Evolutionary conservation across 1,140 invertebrate genomes (phyloP).

Genomic region (Monochamus saltuarius): DNA sequence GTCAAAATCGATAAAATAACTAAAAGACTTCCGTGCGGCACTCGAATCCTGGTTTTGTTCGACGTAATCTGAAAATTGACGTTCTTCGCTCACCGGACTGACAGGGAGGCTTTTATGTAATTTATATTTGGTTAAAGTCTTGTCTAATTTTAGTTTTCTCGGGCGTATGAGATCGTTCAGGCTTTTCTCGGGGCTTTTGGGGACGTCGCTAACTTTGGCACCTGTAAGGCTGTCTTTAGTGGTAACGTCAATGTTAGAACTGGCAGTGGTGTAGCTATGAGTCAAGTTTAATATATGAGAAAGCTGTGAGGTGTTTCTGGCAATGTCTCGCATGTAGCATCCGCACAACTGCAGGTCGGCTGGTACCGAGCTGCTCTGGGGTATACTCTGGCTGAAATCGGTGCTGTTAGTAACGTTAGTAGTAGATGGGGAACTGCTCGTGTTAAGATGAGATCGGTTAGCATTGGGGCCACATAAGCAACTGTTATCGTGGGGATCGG

Average conservation of each 20-base stretch:
- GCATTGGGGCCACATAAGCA: slow-evolving; percentile 26
- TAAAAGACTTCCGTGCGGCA: slow-evolving; percentile 53
- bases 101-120: slow-evolving; percentile 69
- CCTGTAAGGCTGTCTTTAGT: slow-evolving; percentile 18
- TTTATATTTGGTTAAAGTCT: slow-evolving; percentile 55
- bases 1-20: slow-evolving; percentile 60
- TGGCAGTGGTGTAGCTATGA: slow-evolving; percentile 21
- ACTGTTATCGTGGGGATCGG: slow-evolving; percentile 18
- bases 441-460: slow-evolving; percentile 23
- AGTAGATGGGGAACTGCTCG: slow-evolving; percentile 13
- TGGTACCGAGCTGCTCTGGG: slow-evolving; percentile 37
- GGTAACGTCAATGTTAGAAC: slow-evolving; percentile 22
- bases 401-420: slow-evolving; percentile 36
- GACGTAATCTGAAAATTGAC: slow-evolving; percentile 60
- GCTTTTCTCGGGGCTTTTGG: slow-evolving; percentile 40
- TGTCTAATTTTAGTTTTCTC: slow-evolving; percentile 46
- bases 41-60: slow-evolving; percentile 28
- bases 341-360: slow-evolving; percentile 48
- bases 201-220: slow-evolving; percentile 36
- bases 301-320: slow-evolving; percentile 41
- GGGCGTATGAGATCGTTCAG: slow-evolving; percentile 41
- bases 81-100: slow-evolving; percentile 67
- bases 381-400: slow-evolving; percentile 1
- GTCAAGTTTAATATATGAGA: slow-evolving; percentile 31
- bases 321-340: slow-evolving; percentile 48